Evolutionary conservation across 2,888 invertebrate genomes (phyloP).

Genomic region (Phortica okadai): DNA sequence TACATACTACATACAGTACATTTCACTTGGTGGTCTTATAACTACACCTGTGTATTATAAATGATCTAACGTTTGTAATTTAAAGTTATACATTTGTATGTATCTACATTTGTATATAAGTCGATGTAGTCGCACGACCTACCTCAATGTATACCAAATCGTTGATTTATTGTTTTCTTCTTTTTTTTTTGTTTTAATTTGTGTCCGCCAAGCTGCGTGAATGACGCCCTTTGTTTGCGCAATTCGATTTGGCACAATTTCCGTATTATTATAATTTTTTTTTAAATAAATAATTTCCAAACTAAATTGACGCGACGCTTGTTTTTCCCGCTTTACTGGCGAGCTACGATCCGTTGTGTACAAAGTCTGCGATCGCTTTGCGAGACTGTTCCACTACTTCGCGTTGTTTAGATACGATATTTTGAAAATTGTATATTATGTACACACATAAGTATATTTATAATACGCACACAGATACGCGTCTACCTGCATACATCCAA

Average conservation of each 20-base stretch:
- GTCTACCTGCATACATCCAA: slow-evolving; percentile 4
- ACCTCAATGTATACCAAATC: slow-evolving; percentile 7
- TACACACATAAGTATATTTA: slow-evolving; percentile 18
- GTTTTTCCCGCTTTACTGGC: slow-evolving; percentile 1
- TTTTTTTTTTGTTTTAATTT: background rate
- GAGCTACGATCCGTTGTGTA: slow-evolving; percentile 53
- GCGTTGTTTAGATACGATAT: slow-evolving; percentile 45
- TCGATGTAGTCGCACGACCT: background rate
- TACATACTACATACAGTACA: too few species aligned
- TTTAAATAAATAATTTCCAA: background rate
- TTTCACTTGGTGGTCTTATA: too few species aligned
- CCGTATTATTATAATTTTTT: background rate
- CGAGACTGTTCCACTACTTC: slow-evolving; percentile 37
- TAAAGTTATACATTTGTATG: too few species aligned
- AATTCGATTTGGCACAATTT: slow-evolving; percentile 50
- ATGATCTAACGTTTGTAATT: too few species aligned
- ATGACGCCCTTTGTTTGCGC: slow-evolving; percentile 45
- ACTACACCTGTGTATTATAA: too few species aligned
- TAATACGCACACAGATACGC: slow-evolving; percentile 22
- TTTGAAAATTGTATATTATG: slow-evolving; percentile 39
- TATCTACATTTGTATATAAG: slow-evolving; percentile 35
- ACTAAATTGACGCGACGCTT: background rate
- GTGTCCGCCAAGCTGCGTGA: background rate
- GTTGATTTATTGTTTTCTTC: background rate
- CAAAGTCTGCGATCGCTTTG: slow-evolving; percentile 69